phyloP scores from a whole-genome alignment of 2,113 vertebrate species.

The Cinclus mexicanus region DNA sequence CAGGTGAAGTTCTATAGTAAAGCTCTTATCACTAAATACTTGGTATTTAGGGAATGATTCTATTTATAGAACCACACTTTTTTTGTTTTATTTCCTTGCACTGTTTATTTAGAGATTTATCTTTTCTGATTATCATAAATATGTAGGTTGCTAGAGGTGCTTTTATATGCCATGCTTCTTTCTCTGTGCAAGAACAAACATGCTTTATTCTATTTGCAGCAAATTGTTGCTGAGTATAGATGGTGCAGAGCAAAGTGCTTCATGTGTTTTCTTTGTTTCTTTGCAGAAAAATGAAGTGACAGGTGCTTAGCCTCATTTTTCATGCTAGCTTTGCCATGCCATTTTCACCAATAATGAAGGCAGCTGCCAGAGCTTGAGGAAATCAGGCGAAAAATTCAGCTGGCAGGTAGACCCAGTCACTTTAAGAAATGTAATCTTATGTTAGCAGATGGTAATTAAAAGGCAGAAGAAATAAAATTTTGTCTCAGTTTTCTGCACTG shows the following conservation, averaged over 20 bases:
- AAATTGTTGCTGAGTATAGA: conserved; percentile 38
- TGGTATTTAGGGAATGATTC: not conserved
- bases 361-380: conserved; percentile 66
- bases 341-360: conserved; percentile 68
- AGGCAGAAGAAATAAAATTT: conserved; percentile 72
- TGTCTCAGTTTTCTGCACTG: conserved; percentile 68
- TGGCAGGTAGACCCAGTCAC: conserved; percentile 69
- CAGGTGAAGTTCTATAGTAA: not conserved
- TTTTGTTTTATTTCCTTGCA: not conserved
- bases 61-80: not conserved
- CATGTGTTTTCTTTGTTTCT: conserved; percentile 59
- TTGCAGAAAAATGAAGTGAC: conserved; percentile 65
- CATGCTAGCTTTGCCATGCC: conserved; percentile 65
- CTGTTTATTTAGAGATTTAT: not conserved
- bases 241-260: conserved; percentile 19
- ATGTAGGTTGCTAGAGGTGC: not conserved
- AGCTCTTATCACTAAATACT: not conserved
- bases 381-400: conserved; percentile 70
- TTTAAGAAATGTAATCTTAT: conserved; percentile 71
- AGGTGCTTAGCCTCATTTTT: conserved; percentile 71
- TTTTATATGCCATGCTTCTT: conserved; percentile 14
- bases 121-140: conserved; percentile 35
- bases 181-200: not conserved
- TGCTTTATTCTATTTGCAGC: conserved; percentile 18
- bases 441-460: conserved; percentile 76